phyloP scores from a whole-genome alignment of 2,797 vertebrate genomes.

The Mormyrops attenuatus region DNA sequence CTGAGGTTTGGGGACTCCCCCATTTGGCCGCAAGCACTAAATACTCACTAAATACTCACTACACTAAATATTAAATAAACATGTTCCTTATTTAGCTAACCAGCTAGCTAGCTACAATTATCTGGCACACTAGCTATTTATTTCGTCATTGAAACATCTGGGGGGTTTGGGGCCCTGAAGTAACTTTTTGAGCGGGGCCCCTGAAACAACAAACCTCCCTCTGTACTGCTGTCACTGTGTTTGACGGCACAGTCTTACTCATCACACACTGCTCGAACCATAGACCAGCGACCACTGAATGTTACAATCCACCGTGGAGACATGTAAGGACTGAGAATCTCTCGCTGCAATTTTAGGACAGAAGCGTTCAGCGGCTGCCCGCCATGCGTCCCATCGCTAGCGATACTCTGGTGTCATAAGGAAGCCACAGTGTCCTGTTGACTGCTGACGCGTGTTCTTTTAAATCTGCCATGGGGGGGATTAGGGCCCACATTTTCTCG shows the following conservation, averaged over 20 bases:
- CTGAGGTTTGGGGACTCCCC: neutral
- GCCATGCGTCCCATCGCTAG: neutral
- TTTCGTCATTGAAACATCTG: neutral
- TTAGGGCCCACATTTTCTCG: neutral
- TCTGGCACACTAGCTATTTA: neutral
- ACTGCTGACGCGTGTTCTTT: neutral
- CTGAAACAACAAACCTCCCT: neutral
- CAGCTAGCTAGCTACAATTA: neutral
- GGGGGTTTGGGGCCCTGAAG: neutral
- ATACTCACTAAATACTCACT: too few relatives aligned
- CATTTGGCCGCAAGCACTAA: neutral
- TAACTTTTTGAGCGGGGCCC: neutral
- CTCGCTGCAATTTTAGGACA: neutral
- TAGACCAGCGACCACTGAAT: neutral
- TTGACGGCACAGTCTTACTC: neutral
- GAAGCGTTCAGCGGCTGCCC: neutral
- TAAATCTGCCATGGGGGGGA: neutral
- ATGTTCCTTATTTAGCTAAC: neutral
- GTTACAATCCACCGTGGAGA: neutral
- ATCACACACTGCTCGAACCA: neutral
- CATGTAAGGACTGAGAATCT: neutral
- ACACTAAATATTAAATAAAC: neutral
- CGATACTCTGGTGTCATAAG: neutral
- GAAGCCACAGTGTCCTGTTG: neutral
- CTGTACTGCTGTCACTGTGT: neutral